A percentile compares a stretch with the other conserved stretches of the same genome.
Evolutionary conservation across 2,888 invertebrate genomes (phyloP).

Genomic region (Drosophila ochracea): DNA sequence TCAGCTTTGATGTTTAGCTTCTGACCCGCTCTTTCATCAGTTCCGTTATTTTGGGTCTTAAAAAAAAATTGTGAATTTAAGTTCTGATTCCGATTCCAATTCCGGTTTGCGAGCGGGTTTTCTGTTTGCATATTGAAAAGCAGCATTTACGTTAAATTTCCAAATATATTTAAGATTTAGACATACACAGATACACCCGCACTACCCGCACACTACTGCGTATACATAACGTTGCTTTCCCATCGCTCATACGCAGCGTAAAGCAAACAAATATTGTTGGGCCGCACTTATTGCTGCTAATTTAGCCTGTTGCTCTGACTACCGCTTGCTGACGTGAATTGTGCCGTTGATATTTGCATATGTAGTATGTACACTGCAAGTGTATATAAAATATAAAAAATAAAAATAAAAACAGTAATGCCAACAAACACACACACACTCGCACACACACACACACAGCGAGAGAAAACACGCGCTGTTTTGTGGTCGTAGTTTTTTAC

Average conservation of each 20-base stretch:
- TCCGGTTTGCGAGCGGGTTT: neutral
- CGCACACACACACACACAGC: neutral
- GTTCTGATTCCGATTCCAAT: neutral
- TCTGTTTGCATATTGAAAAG: neutral
- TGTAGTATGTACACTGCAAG: neutral
- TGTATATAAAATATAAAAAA: neutral
- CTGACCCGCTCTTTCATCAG: neutral
- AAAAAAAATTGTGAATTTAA: neutral
- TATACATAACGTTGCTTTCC: conserved; percentile 12
- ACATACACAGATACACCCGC: neutral
- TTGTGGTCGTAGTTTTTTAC: conserved; percentile 7
- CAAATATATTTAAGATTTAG: neutral
- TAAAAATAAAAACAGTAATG: neutral
- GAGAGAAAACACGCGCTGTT: conserved; percentile 28
- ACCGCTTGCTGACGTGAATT: conserved; percentile 8
- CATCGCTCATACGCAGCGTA: conserved; percentile 41
- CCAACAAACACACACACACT: neutral
- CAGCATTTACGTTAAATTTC: neutral
- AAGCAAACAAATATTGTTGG: neutral
- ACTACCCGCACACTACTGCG: neutral
- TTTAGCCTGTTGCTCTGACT: conserved; percentile 21
- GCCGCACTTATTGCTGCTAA: conserved; percentile 28
- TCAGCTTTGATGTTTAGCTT: neutral
- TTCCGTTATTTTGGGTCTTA: neutral
- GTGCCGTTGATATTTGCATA: conserved; percentile 4